Evolutionary conservation across 2,113 vertebrate species (phyloP), one percentile per base, ranked within the genome.

Genomic region (Struthio camelus): DNA sequence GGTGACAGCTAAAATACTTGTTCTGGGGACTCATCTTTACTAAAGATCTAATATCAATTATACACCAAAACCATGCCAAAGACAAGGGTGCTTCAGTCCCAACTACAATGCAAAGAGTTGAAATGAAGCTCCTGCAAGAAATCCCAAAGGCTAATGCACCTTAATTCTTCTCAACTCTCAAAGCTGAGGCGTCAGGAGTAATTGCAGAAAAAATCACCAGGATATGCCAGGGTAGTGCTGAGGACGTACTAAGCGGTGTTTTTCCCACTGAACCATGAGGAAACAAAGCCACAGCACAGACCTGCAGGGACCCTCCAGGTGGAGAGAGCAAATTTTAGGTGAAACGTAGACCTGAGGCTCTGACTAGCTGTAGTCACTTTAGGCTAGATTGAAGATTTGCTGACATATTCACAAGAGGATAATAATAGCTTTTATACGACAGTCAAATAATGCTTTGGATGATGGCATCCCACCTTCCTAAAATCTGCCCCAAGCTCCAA

Each of bases 51-150:
- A 51, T 25, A 69, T 5, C 79, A 86, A 20, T 30, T 86, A 15
- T 12, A 58, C 17, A 48, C 7, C 1, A 4, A 78, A 80, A 9
- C 36, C 2, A 1, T 10, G 23, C 20, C 12, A 65, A 64, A 53
- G 36, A 58, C 18, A 62, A 71, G 30, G 9, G 23, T 50, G n/a
- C 53, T 82, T 85, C 80, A 38, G 16, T 70, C 53, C 28, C 24
- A 67, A 0, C 1, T 78, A 38, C 54, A 30, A 38, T 86, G 50
- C 69, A 78, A 72, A 48, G 25, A 80, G 12, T 10, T 85, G 54
- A 95, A 91, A 80, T 69, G 24, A 84, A 85, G 14, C 17, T 94
- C 34, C 79, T 85, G 76, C 82, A 82, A 85, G 20, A 70, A 94
- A 90, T 61, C 42, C 28, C 14, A 44, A 79, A 84, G 46, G 89